Evolutionary conservation across 1,140 invertebrate genomes (phyloP), one percentile per base, ranked within the genome.

Genomic region (Cyclina sinensis): DNA sequence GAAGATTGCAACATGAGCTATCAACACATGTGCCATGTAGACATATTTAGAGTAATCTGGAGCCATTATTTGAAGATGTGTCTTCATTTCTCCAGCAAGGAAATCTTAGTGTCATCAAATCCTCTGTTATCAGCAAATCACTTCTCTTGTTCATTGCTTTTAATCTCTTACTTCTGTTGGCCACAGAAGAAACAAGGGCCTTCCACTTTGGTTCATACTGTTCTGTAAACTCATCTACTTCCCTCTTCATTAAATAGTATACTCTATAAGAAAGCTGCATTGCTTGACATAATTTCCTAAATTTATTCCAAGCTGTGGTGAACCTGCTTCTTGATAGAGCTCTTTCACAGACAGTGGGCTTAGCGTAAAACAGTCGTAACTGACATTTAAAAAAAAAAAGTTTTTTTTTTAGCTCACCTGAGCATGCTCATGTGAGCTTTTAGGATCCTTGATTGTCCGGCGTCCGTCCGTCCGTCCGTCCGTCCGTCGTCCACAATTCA

Each of bases 211-310:
- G 78, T 46, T 65, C 27, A 51, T 32, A 81, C 39, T 81, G n/a
- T 51, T 65, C 27, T 79, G 27, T 43, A 32, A 88, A 88, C 18
- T 81, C 54, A 24, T 32, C 24, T n/a, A 68, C 80, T 21, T 81
- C 74, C 48, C 82, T 21, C 39, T 68, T 88, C 27, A 30, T 18
- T 62, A 1, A 1, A 24, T n/a, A 51, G n/a, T 54, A 35, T 57
- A 14, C 21, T 68, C 18, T 81, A 21, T 65, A 3, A 82, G 57
- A 7, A 65, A 27, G 16, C 39, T 46, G 43, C 39, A 35, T 24
- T 88, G 86, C 46, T 88, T 88, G 4, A 88, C n/a, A 54, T 88
- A 88, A 78, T 82, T 27, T 21, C 86, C 86, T 48, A 88, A 70
- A n/a, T 21, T 70, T 21, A 88, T 30, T 4, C 74, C 74, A 16